Base-by-base conservation (phyloP, 2,113 vertebrate species). In the Indri indri region DNA sequence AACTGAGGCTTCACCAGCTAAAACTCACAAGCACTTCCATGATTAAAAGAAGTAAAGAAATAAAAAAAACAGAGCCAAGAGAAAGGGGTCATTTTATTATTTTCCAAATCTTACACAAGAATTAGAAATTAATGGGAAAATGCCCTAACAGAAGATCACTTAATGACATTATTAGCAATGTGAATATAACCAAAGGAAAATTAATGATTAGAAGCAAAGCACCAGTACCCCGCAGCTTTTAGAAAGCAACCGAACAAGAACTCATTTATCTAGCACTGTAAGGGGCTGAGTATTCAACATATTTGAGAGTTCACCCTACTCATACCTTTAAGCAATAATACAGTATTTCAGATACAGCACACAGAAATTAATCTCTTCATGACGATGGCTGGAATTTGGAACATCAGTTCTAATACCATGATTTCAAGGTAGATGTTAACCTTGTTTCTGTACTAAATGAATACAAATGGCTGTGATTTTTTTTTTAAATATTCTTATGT, bases 121-220 rank as follows among this genome's bases (percentile, higher is more conserved):
- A 91, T 91, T 84, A 93, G 37, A 97, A 96, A 96, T 80, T 59
- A 94, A 90, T 45, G 96, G 73, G 42, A 96, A 96, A 97, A 97
- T 65, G 59, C n/a, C 89, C 77, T 70, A 91, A 79, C 5, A 68
- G 59, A 88, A 87, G 32, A 87, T 65, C 8, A 7, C 82, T 86
- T 88, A 54, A 96, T 65, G 92, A 79, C 47, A 90, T 88, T 83
- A 96, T 88, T 94, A 88, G 68, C 27, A 91, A 90, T 93, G n/a
- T 90, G 86, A 91, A 66, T 59, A 45, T 52, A 97, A 94, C 54
- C 52, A 93, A 90, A 91, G 42, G 47, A 86, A 96, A 95, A 97
- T 70, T 82, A 92, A 94, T 83, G 71, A 93, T 95, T 77, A 86
- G 81, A 97, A 90, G 27, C 52, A 92, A 91, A 61, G 57, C 42